Base-by-base conservation (phyloP, 2,113 vertebrate species). In the Eidolon helvum region DNA sequence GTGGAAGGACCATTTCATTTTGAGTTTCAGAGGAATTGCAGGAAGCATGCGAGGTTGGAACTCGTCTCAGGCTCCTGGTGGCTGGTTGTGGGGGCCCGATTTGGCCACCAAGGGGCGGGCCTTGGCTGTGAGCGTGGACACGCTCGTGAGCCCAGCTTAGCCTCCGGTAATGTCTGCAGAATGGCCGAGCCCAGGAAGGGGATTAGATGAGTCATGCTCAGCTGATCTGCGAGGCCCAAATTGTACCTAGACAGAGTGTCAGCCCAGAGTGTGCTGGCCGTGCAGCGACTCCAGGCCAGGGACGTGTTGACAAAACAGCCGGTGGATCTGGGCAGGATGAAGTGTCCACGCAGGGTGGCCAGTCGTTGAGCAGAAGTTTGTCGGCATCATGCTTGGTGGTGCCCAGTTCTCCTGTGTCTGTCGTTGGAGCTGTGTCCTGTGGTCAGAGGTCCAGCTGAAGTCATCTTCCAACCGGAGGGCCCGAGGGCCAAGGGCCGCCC, bases 381-480 rank as follows among this genome's bases (percentile, higher is more conserved):
- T 50, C 40, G 12, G 57, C 72, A 16, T 4, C 63, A 55, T 5
- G 1, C 22, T 28, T 33, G 28, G 1, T 0, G 1, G 57, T 0
- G 14, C 28, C n/a, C 8, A 0, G 0, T 10, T 8, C 28, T 5
- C 43, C 0, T 0, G 24, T 28, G 24, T 38, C 21, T 30, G 9
- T 68, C 22, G 14, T 5, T 1, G 18, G 15, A 15, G n/a, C 15
- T 22, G 0, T 40, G 48, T 18, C 21, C 24, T 0, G 10, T 30
- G 30, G 14, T 53, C 28, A 21, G 12, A 48, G 40, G 33, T 35
- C 2, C 15, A 26, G 57, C 68, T 8, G 0, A 19, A 1, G 45
- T 26, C 43, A 5, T 6, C 28, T 38, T 66, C 79, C 8, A 10
- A 30, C 63, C 19, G 6, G 7, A 77, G 53, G 61, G 28, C 35